Evolutionary conservation across 2,888 invertebrate species (phyloP).

Genomic region (Carcina quercana): DNA sequence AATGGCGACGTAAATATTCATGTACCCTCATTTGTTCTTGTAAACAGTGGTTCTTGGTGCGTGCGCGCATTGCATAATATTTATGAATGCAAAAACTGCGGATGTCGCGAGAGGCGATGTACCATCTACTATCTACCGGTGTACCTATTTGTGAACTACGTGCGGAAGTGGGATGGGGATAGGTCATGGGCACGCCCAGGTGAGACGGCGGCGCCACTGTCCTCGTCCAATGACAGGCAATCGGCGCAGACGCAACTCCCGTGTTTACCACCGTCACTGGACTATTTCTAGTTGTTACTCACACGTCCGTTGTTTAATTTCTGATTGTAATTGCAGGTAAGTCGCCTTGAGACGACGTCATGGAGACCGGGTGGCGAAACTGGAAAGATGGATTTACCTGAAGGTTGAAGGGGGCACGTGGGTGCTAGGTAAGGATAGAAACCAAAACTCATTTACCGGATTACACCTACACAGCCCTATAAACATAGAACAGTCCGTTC

Average conservation of each 20-base stretch:
- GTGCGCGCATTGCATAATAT: slow-evolving; percentile 17
- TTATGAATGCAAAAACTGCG: slow-evolving; percentile 14
- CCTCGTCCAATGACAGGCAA: slow-evolving; percentile 26
- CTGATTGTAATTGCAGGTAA: slow-evolving; percentile 53
- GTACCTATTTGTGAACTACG: slow-evolving; percentile 25
- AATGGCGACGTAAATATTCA: slow-evolving; percentile 15
- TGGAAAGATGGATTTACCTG: too few relatives aligned
- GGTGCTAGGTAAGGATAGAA: too few relatives aligned
- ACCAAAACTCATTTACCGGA: too few relatives aligned
- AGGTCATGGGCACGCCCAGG: slow-evolving; percentile 32
- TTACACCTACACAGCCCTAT: too few relatives aligned
- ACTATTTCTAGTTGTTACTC: slow-evolving; percentile 10
- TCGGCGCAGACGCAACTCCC: slow-evolving; percentile 18
- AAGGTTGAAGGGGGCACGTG: too few relatives aligned
- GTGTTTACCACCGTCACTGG: slow-evolving; percentile 15
- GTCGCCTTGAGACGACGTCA: slow-evolving; percentile 38
- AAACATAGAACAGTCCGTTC: too few relatives aligned
- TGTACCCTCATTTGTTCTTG: slow-evolving; percentile 12
- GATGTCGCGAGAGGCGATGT: too few relatives aligned
- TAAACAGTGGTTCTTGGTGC: slow-evolving; percentile 6
- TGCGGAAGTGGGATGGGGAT: slow-evolving; percentile 12
- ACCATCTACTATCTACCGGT: too few relatives aligned
- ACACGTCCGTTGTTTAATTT: slow-evolving; percentile 17
- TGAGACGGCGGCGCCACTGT: slow-evolving; percentile 22
- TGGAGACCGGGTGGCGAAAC: too few relatives aligned